phyloP scores from a whole-genome alignment of 2,113 vertebrate species.

The Spermophilus dauricus region DNA sequence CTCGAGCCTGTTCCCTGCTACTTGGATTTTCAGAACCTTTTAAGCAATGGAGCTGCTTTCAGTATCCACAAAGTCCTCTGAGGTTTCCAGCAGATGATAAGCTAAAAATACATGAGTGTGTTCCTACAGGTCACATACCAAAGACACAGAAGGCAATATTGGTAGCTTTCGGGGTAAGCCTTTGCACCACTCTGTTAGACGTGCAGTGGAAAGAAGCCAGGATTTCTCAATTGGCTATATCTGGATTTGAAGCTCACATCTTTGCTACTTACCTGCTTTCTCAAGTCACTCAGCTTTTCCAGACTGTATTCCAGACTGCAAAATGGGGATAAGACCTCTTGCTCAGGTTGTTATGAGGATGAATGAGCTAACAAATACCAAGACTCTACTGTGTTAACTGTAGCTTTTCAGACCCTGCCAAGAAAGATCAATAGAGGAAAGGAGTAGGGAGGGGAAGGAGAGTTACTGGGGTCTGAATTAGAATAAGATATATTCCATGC shows the following conservation, averaged over 20 bases:
- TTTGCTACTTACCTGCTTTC: neutral
- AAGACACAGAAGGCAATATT: fast-evolving
- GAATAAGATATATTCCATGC: too few species aligned
- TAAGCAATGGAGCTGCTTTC: neutral
- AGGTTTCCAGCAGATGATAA: neutral
- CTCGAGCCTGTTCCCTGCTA: fast-evolving
- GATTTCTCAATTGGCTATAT: neutral
- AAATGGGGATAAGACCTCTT: neutral
- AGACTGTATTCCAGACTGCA: neutral
- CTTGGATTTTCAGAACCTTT: neutral
- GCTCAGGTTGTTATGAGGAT: neutral
- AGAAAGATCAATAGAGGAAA: too few species aligned
- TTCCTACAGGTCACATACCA: fast-evolving
- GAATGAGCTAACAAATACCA: neutral
- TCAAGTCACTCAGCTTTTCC: neutral
- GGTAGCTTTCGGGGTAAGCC: neutral
- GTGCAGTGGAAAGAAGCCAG: fast-evolving
- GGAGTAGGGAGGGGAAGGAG: too few species aligned
- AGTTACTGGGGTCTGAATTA: too few species aligned
- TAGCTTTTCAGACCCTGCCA: neutral
- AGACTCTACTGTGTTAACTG: neutral
- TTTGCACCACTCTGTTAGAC: fast-evolving
- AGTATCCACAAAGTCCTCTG: neutral
- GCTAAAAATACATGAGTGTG: neutral
- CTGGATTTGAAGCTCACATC: neutral